These are phyloP conservation scores for Apteryx mantelli DNA, from an alignment of 2,113 vertebrate genomes.

Conservation along the genomic window DNA sequence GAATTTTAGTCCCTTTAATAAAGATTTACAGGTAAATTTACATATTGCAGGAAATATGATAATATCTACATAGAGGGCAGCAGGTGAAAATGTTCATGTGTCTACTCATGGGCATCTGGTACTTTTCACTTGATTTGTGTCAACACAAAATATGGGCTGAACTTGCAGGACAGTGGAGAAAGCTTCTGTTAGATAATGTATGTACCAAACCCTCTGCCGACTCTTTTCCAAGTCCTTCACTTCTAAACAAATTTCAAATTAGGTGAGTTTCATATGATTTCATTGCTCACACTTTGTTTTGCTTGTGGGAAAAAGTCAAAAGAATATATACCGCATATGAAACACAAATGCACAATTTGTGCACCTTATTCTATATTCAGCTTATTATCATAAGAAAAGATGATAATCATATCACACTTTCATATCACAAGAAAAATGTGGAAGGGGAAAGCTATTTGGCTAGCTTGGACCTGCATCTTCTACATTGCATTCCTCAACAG, in stretches of 20 bases:
- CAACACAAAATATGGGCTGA: not conserved
- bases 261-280: not conserved
- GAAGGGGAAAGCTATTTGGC: not conserved
- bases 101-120: not conserved
- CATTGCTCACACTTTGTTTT: not conserved
- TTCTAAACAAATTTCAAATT: not conserved
- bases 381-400: not conserved
- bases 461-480: not conserved
- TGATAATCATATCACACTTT: too few relatives aligned
- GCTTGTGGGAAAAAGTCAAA: not conserved
- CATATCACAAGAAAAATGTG: not conserved
- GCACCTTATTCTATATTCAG: not conserved
- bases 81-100: not conserved
- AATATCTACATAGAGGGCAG: not conserved
- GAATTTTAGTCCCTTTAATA: not conserved
- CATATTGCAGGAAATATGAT: not conserved
- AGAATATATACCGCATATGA: fast-evolving
- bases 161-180: not conserved
- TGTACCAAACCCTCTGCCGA: not conserved
- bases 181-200: not conserved
- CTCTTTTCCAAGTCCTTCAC: not conserved
- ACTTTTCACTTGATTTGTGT: not conserved
- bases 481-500: not conserved
- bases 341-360: not conserved
- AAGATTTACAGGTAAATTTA: not conserved